A percentile compares a stretch with the other conserved stretches of the same genome.
Evolutionary conservation across 1,140 invertebrate genomes (phyloP).

Genomic region (Drusus annulatus): DNA sequence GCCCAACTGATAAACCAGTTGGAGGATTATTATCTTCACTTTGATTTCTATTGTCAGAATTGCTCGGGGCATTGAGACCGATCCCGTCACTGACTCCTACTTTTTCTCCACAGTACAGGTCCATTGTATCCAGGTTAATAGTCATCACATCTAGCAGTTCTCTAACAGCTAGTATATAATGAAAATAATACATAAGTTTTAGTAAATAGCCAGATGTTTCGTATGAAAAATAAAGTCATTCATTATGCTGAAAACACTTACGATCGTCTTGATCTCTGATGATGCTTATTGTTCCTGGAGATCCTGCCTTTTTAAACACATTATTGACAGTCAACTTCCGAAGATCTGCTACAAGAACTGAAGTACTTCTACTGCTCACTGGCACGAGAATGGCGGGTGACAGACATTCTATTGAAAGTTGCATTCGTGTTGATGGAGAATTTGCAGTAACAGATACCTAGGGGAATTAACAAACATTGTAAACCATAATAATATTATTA

Average conservation of each 20-base stretch:
- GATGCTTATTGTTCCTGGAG: conserved; percentile 72
- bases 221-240: no score
- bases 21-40: background rate
- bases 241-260: conserved; percentile 49
- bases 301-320: conserved; percentile 77
- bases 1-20: conserved; percentile 40
- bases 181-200: background rate
- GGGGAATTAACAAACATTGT: background rate
- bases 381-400: conserved; percentile 92
- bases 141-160: conserved; percentile 84
- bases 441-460: conserved; percentile 63
- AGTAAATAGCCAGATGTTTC: no score
- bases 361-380: conserved; percentile 84
- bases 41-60: conserved; percentile 26
- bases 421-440: conserved; percentile 61
- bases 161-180: conserved; percentile 51
- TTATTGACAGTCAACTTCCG: conserved; percentile 87
- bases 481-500: no score
- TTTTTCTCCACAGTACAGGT: conserved; percentile 74
- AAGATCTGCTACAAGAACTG: conserved; percentile 87
- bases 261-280: conserved; percentile 61
- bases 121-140: conserved; percentile 86
- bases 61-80: background rate
- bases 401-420: conserved; percentile 78
- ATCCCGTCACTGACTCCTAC: conserved; percentile 25